Base-by-base conservation (phyloP, 2,888 invertebrate genomes). In the Trilocha varians region DNA sequence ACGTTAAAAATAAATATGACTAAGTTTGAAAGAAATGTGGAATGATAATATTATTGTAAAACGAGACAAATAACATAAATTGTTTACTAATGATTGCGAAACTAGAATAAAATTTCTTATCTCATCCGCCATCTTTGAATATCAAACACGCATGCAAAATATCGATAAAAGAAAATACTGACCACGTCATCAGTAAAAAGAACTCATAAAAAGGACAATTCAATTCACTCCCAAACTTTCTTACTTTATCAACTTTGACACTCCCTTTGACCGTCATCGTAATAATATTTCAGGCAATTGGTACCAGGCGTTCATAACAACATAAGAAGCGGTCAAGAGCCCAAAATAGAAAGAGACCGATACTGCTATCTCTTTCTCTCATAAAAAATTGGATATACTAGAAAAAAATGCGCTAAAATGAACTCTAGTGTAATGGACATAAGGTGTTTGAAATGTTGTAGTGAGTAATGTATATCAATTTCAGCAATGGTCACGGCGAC, bases 391-490 rank as follows among this genome's bases (percentile, higher is more conserved):
- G n/a, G 15, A 15, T 16, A n/a, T 9, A 9, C 25, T 2, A 25
- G 25, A 11, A 25, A 25, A 25, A 25, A 25, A 25, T 25, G 25
- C 25, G 11, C 6, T 25, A 68, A 64, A 58, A 45, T 58, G 40
- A 40, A 48, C 64, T 55, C 53, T 74, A 66, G 53, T 5, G 8
- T 16, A 9, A 47, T 42, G 46, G 40, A 13, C 36, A 52, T 65
- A 70, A 55, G 52, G 50, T 45, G 43, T 46, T 37, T 44, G 47
- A 57, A 54, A 50, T 45, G n/a, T n/a, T n/a, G n/a, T 61, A 61
- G 63, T 57, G 52, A 52, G 65, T 64, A 68, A 71, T 70, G 73
- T 77, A 73, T 84, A 82, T 83, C 82, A 83, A 84, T 83, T 83
- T 84, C 77, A 73, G 75, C 68, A 78, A 75, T 78, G 72, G 77